Evolutionary conservation across 2,888 invertebrate species (phyloP).

Genomic region (Myopa tessellatipennis): DNA sequence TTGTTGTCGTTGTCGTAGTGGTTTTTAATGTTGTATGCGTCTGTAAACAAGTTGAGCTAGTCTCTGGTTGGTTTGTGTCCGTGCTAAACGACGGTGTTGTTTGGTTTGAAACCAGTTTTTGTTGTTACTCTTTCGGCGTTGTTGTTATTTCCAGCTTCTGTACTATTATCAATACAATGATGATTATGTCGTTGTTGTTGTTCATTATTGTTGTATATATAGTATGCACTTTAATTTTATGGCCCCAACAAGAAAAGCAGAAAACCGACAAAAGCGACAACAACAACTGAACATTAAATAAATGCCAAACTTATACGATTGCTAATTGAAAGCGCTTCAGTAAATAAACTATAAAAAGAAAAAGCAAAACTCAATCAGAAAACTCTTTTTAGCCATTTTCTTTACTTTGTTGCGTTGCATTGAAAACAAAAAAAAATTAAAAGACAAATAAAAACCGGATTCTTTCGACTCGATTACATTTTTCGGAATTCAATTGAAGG

Average conservation of each 20-base stretch:
- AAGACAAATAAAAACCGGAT: no score
- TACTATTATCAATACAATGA: neutral
- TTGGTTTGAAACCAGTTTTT: neutral
- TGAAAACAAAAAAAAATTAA: no score
- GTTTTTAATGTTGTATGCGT: no score
- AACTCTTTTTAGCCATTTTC: neutral
- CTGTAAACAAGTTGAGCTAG: neutral
- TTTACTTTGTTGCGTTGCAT: no score
- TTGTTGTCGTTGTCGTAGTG: no score
- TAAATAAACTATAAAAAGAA: neutral
- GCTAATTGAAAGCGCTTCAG: neutral
- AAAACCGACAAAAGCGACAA: neutral
- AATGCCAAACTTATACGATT: neutral
- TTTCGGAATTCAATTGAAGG: no score
- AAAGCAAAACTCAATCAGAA: neutral
- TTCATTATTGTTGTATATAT: neutral
- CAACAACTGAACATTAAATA: no score
- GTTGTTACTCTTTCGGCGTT: neutral
- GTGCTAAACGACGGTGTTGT: neutral
- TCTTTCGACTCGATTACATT: no score
- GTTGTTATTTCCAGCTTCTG: neutral
- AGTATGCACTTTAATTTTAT: neutral
- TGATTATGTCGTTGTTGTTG: neutral
- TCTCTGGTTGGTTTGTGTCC: slow-evolving; percentile 2
- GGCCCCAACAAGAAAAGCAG: neutral